A percentile compares a stretch with the other conserved stretches of the same genome.
These are phyloP conservation scores for Thamnophis elegans DNA, from an alignment of 2,797 vertebrate genomes.

Conservation along the genomic window DNA sequence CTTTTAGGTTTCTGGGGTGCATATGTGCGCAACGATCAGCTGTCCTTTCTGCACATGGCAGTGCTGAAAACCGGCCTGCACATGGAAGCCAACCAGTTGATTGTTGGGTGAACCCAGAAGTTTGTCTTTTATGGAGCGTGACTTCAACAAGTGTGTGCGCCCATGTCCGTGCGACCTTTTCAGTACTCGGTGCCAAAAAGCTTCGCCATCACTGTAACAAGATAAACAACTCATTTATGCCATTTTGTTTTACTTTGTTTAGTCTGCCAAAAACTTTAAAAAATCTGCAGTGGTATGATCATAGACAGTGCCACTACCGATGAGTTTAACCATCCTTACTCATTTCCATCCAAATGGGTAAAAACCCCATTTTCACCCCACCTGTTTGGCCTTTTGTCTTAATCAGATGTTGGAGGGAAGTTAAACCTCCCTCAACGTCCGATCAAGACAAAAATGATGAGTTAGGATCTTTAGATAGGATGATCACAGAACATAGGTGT, in stretches of 20 bases:
- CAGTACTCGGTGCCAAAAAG: too few relatives aligned
- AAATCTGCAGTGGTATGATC: not conserved
- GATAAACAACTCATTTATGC: not conserved
- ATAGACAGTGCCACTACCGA: not conserved
- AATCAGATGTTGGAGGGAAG: not conserved
- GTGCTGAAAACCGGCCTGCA: too few relatives aligned
- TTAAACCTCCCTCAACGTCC: not conserved
- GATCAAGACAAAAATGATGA: not conserved
- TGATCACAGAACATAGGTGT: not conserved
- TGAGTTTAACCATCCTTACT: not conserved
- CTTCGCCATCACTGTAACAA: not conserved
- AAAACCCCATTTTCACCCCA: not conserved
- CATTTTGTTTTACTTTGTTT: not conserved
- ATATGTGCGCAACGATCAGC: too few relatives aligned
- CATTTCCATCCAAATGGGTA: not conserved
- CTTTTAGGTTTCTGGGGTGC: too few relatives aligned
- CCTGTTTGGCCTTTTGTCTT: not conserved
- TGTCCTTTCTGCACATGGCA: too few relatives aligned
- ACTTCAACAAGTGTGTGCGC: too few relatives aligned
- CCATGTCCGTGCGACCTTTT: too few relatives aligned
- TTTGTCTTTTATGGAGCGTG: too few relatives aligned
- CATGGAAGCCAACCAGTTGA: too few relatives aligned
- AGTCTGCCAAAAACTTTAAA: not conserved
- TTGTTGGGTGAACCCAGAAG: too few relatives aligned
- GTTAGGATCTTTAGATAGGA: not conserved